Evolutionary conservation across 2,888 invertebrate genomes (phyloP), one percentile per base, ranked within the genome.

Genomic region (Axea sp.): DNA sequence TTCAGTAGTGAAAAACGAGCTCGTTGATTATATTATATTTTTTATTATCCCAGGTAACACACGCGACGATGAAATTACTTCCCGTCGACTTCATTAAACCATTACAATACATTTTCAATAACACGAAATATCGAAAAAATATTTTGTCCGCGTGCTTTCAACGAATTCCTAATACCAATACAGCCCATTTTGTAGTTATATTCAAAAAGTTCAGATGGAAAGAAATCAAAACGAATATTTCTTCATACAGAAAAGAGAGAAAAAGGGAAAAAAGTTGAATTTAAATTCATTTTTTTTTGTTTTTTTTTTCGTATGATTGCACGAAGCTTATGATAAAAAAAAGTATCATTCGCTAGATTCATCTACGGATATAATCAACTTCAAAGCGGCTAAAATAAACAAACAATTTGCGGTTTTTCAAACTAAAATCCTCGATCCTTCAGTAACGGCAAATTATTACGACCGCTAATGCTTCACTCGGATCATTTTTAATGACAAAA

Each of bases 21-120:
- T 31, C 55, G 53, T 60, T 69, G 60, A 59, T 68, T 51, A 51
- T 57, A 41, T 49, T 68, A 68, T 69, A 60, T 60, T 45, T 43
- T 68, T 60, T 60, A 53, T 43, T 43, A 53, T 51, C 19, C 31
- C 30, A 24, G 4, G 33, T 53, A 53, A 53, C 35, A 68, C 45
- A 53, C 45, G 17, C 22, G 31, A 26, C 15, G 49, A 59, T 14
- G 49, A 8, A 49, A 59, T 47, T 43, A 12, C 41, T 28, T 59
- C 43, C 22, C n/a, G 14, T 41, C 22, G 22, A 35, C 24, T 51
- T 43, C 49, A 51, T 59, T 28, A 59, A 51, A 35, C 8, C 19
- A n/a, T 43, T 24, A 6, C 19, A 19, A 19, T 19, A 19, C 4
- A n/a, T 19, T 19, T 19, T 19, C 19, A 19, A 19, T 19, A 19